Percentiles rank a stretch among this genome's conserved stretches.
Conservation (phyloP, 2,888 invertebrate species). For the Caenorhabditis japonica region DNA sequence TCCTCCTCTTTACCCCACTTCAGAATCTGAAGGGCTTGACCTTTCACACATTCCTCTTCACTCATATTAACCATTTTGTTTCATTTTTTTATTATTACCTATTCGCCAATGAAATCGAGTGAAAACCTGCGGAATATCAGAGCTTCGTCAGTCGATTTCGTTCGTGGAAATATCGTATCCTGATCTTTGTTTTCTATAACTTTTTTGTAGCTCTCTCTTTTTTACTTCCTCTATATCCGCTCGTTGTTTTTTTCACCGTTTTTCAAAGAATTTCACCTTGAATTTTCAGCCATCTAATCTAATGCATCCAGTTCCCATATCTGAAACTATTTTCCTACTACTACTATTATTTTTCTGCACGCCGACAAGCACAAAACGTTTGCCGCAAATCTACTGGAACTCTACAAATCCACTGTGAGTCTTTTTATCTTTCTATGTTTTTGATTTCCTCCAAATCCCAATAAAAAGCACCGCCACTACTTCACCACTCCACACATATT, state of each 20-base stretch:
- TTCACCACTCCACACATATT: conserved; percentile 37
- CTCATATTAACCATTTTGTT: not conserved
- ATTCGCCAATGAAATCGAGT: too few species aligned
- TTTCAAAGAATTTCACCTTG: too few species aligned
- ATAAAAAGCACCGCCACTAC: conserved; percentile 20
- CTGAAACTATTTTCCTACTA: not conserved
- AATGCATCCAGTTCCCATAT: too few species aligned
- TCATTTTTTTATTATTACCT: not conserved
- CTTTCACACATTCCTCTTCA: conserved; percentile 12
- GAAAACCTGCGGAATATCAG: too few species aligned
- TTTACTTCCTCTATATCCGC: not conserved
- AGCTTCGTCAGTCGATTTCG: too few species aligned
- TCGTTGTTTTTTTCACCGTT: not conserved
- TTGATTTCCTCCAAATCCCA: conserved; percentile 4
- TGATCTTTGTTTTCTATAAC: too few species aligned
- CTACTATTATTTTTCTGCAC: not conserved
- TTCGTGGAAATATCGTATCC: too few species aligned
- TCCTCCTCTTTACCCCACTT: conserved; percentile 12
- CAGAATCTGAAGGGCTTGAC: conserved; percentile 17
- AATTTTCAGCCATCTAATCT: too few species aligned
- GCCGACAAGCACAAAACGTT: conserved; percentile 38
- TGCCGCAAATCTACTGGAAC: conserved; percentile 65
- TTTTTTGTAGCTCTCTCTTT: not conserved
- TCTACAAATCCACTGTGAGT: conserved; percentile 65
- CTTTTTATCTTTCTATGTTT: not conserved